Conservation (phyloP, 2,113 vertebrate genomes). For the Zosterops borbonicus region DNA sequence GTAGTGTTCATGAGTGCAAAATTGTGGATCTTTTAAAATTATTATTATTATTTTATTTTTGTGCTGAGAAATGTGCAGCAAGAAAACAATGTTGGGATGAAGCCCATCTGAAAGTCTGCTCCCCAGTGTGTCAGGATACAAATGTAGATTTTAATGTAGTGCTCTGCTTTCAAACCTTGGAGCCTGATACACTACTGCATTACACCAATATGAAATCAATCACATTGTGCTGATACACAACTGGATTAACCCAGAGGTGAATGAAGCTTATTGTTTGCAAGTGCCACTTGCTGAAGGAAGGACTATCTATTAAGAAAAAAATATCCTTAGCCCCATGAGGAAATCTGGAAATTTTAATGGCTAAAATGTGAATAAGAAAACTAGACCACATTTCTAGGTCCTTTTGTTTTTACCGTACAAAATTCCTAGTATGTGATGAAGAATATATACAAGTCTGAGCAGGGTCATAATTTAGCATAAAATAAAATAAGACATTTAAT, state of each 20-base stretch:
- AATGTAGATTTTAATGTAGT: constrained; percentile 33
- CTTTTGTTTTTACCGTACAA: constrained; percentile 65
- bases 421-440: constrained; percentile 58
- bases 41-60: background rate
- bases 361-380: constrained; percentile 50
- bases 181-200: constrained; percentile 32
- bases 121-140: constrained; percentile 5
- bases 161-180: constrained; percentile 22
- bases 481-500: constrained; percentile 83
- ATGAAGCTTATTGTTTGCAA: constrained; percentile 46
- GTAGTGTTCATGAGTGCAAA: background rate
- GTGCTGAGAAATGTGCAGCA: background rate
- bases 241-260: constrained; percentile 44
- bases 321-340: background rate
- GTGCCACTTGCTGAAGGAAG: constrained; percentile 61
- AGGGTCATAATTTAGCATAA: constrained; percentile 79
- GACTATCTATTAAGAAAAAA: constrained; percentile 43
- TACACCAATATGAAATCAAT: constrained; percentile 49
- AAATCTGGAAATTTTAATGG: constrained; percentile 57
- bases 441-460: constrained; percentile 67
- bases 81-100: background rate
- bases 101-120: constrained; percentile 30
- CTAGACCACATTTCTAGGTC: background rate
- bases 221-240: background rate
- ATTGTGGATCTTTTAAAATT: background rate